A percentile compares a stretch with the other conserved stretches of the same genome.
These are phyloP conservation scores for Centropristis striata DNA, from an alignment of 2,113 vertebrate species.

Conservation along the genomic window DNA sequence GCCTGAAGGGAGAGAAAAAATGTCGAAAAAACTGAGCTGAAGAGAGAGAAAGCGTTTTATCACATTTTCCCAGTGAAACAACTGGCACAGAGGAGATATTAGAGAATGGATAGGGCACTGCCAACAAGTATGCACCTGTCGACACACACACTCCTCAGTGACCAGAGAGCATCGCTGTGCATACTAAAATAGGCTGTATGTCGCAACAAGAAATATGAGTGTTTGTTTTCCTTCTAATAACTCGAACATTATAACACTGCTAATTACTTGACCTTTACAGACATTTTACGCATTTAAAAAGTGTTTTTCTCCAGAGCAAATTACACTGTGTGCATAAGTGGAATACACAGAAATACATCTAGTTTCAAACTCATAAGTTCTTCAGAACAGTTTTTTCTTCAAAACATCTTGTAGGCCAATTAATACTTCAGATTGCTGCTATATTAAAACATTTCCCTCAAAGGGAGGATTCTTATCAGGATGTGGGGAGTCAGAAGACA, in stretches of 20 bases:
- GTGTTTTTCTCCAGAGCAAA: background rate
- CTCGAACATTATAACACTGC: background rate
- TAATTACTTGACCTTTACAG: constrained; percentile 43
- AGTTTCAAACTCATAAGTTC: background rate
- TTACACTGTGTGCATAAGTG: background rate
- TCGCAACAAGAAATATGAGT: constrained; percentile 11
- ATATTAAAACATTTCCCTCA: background rate
- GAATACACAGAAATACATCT: background rate
- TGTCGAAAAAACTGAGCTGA: constrained; percentile 10
- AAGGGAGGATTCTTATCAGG: background rate
- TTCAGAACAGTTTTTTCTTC: background rate
- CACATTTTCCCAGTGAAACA: constrained; percentile 47
- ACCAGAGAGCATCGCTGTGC: constrained; percentile 3
- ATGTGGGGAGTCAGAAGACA: background rate
- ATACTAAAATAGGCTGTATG: constrained; percentile 22
- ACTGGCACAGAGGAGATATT: constrained; percentile 61
- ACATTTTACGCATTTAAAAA: background rate
- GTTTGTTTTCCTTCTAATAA: constrained; percentile 21
- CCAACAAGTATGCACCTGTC: constrained; percentile 32
- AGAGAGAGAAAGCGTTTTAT: constrained; percentile 41
- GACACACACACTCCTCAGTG: constrained; percentile 24
- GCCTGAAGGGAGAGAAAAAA: constrained; percentile 10
- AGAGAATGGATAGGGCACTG: constrained; percentile 51
- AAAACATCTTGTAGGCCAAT: background rate
- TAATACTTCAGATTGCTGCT: background rate